phyloP scores from a whole-genome alignment of 2,888 invertebrate species.

The Polyommatus iphigenia region DNA sequence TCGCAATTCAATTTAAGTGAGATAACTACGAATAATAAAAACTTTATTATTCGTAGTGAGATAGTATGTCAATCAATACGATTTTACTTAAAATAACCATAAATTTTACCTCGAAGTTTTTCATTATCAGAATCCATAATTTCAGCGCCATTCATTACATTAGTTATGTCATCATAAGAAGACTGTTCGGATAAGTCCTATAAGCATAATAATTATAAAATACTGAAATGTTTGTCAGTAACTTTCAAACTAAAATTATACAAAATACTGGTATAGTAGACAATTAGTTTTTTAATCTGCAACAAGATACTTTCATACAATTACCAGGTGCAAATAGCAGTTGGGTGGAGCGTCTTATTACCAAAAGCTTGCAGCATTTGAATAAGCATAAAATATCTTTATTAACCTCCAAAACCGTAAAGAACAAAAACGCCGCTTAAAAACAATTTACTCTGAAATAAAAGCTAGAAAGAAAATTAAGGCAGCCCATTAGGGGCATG shows the following conservation, averaged over 20 bases:
- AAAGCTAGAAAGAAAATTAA: slow-evolving; percentile 30
- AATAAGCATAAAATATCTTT: slow-evolving; percentile 33
- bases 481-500: slow-evolving; percentile 27
- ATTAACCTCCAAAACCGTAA: slow-evolving; percentile 32
- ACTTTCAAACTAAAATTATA: background rate
- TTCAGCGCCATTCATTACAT: slow-evolving; percentile 50
- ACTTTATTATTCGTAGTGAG: no score
- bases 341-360: background rate
- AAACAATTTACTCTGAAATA: slow-evolving; percentile 30
- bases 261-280: no score
- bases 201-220: background rate
- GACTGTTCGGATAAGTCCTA: background rate
- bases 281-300: no score
- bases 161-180: slow-evolving; percentile 46
- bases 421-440: slow-evolving; percentile 17
- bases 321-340: background rate
- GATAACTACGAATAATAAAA: no score
- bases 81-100: background rate
- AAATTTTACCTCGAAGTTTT: slow-evolving; percentile 51
- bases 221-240: background rate
- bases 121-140: slow-evolving; percentile 50
- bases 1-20: no score
- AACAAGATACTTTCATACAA: no score
- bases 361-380: no score
- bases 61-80: no score